phyloP scores from a whole-genome alignment of 2,888 invertebrate genomes.

The Luperina testacea region DNA sequence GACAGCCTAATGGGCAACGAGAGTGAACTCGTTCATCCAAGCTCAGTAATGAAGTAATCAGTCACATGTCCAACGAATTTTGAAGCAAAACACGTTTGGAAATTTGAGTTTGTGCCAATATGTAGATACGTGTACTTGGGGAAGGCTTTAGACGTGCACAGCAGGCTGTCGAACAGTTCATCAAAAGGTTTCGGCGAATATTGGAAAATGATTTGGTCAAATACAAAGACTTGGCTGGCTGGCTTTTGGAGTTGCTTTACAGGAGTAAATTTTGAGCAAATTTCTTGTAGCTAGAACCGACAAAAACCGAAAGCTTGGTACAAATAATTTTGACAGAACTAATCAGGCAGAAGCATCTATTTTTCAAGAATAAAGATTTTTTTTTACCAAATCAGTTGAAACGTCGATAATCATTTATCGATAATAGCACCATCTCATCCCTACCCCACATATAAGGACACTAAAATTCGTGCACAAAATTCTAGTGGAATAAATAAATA shows the following conservation, averaged over 20 bases:
- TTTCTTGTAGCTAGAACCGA: background rate
- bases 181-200: conserved; percentile 35
- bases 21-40: conserved; percentile 53
- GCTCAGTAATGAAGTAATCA: conserved; percentile 60
- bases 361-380: background rate
- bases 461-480: conserved; percentile 69
- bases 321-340: background rate
- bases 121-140: conserved; percentile 34
- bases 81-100: conserved; percentile 50
- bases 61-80: conserved; percentile 59
- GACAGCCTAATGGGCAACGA: conserved; percentile 56
- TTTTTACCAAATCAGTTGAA: background rate
- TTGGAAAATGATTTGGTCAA: conserved; percentile 35
- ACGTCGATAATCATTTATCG: conserved; percentile 35
- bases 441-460: conserved; percentile 66
- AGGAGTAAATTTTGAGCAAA: background rate
- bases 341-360: background rate
- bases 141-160: conserved; percentile 27
- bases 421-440: conserved; percentile 42
- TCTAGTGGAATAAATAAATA: conserved; percentile 70
- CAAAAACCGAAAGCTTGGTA: background rate
- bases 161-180: conserved; percentile 21
- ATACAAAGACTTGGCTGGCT: conserved; percentile 18
- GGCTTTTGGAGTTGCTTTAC: conserved; percentile 7
- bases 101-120: conserved; percentile 58